Evolutionary conservation across 2,113 vertebrate genomes (phyloP), one percentile per base, ranked within the genome.

Genomic region (Ploceus nigricollis): DNA sequence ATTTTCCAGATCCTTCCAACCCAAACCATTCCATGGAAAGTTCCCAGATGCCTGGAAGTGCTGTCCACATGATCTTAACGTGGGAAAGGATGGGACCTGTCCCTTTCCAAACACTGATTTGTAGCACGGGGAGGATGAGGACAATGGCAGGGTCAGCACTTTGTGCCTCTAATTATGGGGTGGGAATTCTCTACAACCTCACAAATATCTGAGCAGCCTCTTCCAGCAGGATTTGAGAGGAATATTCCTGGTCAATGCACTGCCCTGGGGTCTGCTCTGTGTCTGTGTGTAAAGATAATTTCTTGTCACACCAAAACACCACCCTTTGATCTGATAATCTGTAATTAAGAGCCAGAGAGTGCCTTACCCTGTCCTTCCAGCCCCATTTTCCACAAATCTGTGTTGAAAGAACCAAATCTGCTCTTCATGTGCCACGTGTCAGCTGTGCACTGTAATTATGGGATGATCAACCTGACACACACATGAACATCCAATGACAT

Each of bases 51-150:
- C 6, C 10, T 39, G 30, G 51, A 21, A 61, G 17, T 6, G 2
- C 42, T 3, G 0, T 21, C 42, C 45, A 6, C 1, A 0, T 39
- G 16, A 19, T 14, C 21, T 25, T 24, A 7, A 31, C 23, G 1
- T 17, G 4, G 4, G 12, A 50, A 77, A 58, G 22, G 1, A 17
- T 53, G 42, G 15, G 30, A 17, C 15, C 44, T 37, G 8, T 15
- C n/a, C 7, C 0, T 56, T 70, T 61, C 13, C 61, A 10, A 45
- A 30, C 35, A 2, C 3, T 22, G 28, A 23, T 23, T 17, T 31
- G 22, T 9, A 28, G 28, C 21, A 37, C 20, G 2, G 24, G 28
- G 27, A 61, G 75, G 61, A 31, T 1, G 0, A 44, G 39, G 24
- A 13, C 64, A 33, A 7, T 30, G 2, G 1, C 24, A 45, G 66